Evolutionary conservation across 1,140 invertebrate genomes (phyloP), one percentile per base, ranked within the genome.

Genomic region (Elysia chlorotica): DNA sequence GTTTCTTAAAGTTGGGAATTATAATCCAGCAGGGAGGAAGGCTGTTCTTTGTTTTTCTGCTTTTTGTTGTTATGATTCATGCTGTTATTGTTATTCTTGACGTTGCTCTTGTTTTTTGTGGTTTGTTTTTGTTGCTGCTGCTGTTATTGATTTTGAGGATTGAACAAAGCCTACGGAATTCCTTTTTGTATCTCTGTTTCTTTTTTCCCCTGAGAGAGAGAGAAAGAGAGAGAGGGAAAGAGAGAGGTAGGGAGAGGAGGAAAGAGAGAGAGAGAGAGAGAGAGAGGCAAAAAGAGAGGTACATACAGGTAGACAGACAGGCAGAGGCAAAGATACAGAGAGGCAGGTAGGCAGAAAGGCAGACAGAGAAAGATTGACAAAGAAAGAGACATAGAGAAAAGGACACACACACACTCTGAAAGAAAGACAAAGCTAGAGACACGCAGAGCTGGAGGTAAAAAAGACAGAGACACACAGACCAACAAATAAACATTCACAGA

Each of bases 241-340:
- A 66, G 35, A 66, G 23, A 6, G 23, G 25, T 30, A 35, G 54
- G 25, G 30, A 41, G 67, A 70, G 67, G 57, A 23, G 48, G 54
- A 59, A 35, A 57, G 67, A 57, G 53, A 41, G 54, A 57, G 67
- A 57, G 30, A 35, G 54, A 59, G 67, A 66, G 41, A n/a, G 54
- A 10, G 54, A 57, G 14, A 30, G 25, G 17, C 21, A 57, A 30
- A 25, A 30, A 57, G 53, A 59, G 54, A 30, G n/a, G 56, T 5
- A 69, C 21, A 28, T 2, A 54, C 31, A 35, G 37, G 53, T 21
- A 53, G 30, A 41, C 35, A 70, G 54, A 59, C 2, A 70, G 67
- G 37, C 25, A 33, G 67, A 57, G 31, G 23, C 21, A 35, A 35
- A 33, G 30, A 35, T 25, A 57, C 21, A 59, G 57, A 31, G 31